These are phyloP conservation scores for Leuciscus idus DNA, from an alignment of 2,113 vertebrate species.

Conservation along the genomic window DNA sequence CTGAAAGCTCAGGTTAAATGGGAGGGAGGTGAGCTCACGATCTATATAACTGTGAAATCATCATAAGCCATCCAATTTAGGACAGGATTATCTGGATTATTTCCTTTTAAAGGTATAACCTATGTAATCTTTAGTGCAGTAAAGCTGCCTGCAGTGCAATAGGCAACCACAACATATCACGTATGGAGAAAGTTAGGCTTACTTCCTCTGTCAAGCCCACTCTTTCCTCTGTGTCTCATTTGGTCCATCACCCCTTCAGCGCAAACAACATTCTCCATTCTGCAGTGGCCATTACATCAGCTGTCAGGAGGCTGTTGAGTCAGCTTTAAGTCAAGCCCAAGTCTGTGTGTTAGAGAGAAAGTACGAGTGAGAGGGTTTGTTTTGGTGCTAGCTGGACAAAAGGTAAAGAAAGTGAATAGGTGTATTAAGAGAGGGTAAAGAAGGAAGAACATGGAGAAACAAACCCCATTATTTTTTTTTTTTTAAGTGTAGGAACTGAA, in stretches of 20 bases:
- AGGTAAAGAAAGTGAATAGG: background rate
- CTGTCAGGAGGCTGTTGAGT: conserved; percentile 10
- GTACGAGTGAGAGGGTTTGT: background rate
- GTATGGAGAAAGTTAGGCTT: conserved; percentile 24
- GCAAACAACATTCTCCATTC: conserved; percentile 12
- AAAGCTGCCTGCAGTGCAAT: background rate
- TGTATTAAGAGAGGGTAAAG: background rate
- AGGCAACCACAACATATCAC: conserved; percentile 7
- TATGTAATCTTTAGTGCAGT: background rate
- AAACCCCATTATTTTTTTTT: background rate
- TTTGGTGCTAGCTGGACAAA: background rate
- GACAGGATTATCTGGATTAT: background rate
- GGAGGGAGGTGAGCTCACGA: background rate
- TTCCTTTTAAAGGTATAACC: background rate
- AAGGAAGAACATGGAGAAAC: background rate
- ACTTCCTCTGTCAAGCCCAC: conserved; percentile 4
- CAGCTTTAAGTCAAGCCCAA: conserved; percentile 10
- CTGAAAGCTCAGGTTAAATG: background rate
- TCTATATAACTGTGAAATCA: background rate
- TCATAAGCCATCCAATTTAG: background rate
- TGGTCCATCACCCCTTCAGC: background rate
- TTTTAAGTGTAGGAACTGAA: background rate
- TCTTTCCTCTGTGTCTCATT: conserved; percentile 22
- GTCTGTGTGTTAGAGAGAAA: background rate
- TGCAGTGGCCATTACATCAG: conserved; percentile 32